These are phyloP conservation scores for Danio jaintianensis DNA, from an alignment of 2,797 vertebrate species.

Conservation along the genomic window DNA sequence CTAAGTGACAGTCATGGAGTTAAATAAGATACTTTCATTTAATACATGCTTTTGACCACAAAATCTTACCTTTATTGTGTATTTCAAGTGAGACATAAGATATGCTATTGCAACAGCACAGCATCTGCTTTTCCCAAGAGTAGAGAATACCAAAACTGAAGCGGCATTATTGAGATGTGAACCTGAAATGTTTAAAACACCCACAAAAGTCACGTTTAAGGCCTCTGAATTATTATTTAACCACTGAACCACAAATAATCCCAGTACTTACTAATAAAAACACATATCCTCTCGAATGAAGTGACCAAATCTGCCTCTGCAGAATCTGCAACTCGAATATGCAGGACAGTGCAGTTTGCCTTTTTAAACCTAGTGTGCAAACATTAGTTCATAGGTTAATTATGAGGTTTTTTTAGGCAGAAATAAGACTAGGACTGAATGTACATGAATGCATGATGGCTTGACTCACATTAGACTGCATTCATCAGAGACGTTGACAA, in stretches of 20 bases:
- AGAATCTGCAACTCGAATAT: slow-evolving; percentile 78
- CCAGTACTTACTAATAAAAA: slow-evolving; percentile 82
- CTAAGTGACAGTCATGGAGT: too few relatives aligned
- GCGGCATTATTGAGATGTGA: slow-evolving; percentile 65
- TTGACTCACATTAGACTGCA: slow-evolving; percentile 70
- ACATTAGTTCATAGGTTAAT: neutral
- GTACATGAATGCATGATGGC: neutral
- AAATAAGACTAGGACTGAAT: neutral
- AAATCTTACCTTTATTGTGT: slow-evolving; percentile 78
- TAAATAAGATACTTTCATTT: too few relatives aligned
- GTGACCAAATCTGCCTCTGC: slow-evolving; percentile 70
- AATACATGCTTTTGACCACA: too few relatives aligned
- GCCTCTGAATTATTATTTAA: neutral
- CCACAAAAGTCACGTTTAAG: neutral
- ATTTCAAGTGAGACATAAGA: slow-evolving; percentile 79
- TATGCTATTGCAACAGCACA: slow-evolving; percentile 80
- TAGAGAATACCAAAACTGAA: slow-evolving; percentile 83
- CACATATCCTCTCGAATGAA: slow-evolving; percentile 76
- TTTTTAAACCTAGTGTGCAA: slow-evolving; percentile 59
- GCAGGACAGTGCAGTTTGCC: slow-evolving; percentile 65
- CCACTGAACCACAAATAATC: neutral
- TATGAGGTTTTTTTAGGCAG: neutral
- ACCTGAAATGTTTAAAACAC: slow-evolving; percentile 59
- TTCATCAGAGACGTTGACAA: slow-evolving; percentile 81
- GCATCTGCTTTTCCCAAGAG: slow-evolving; percentile 82